Evolutionary conservation across 1,140 invertebrate species (phyloP), one percentile per base, ranked within the genome.

Genomic region (Leptonema lineaticorne): DNA sequence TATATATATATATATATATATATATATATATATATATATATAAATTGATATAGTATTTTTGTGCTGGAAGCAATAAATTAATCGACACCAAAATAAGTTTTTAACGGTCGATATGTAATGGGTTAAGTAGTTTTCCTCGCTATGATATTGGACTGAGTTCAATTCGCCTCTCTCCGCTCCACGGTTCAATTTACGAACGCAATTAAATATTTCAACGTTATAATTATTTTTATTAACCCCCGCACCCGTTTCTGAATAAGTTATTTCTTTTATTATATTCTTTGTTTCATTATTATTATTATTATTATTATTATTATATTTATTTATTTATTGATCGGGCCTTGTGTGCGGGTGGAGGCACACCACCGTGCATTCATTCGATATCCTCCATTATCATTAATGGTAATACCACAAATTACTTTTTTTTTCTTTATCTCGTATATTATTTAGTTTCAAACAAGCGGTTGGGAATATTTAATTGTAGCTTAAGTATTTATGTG

Each of bases 121-220:
- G 37, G 37, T 41, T 41, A 16, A 41, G 37, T 11, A 16, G 11
- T 41, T 16, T 41, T 2, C 37, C 37, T 11, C 37, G 11, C 37
- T 2, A n/a, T n/a, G n/a, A n/a, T n/a, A n/a, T n/a, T n/a, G n/a
- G n/a, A n/a, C n/a, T n/a, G n/a, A n/a, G n/a, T n/a, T n/a, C n/a
- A n/a, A n/a, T n/a, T n/a, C n/a, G n/a, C n/a, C 37, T 41, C 37
- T 41, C 37, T 2, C 37, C 30, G 9, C 37, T 41, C 37, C 11
- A 41, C 63, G 24, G 60, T 27, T 71, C 62, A 62, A 71, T 71
- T 68, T 63, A 66, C 63, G 46, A 27, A 46, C 22, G 59, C 69
- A 71, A 71, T 71, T 71, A 71, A 68, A 70, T 71, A 65, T 71
- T 64, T 68, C 66, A 71, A 68, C 65, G 64, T 68, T 71, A 60